phyloP scores from a whole-genome alignment of 2,888 invertebrate genomes.

The Rhopalosiphum nymphaeae region DNA sequence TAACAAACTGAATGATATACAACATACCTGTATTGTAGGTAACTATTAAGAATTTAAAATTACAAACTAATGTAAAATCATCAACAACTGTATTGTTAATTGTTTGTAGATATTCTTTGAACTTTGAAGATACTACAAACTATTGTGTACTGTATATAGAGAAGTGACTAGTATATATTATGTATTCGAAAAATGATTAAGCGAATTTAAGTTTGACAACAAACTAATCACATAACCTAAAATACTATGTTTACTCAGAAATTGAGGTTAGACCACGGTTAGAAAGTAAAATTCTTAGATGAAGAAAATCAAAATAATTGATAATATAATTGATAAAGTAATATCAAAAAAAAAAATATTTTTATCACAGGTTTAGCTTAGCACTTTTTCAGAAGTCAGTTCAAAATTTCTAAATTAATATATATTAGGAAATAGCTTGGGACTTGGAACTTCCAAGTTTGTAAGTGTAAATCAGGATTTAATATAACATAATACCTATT shows the following conservation, averaged over 20 bases:
- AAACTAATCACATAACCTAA: constrained; percentile 64
- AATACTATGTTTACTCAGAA: not conserved
- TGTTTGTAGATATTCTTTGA: too few species aligned
- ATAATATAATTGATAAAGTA: constrained; percentile 4
- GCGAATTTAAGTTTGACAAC: constrained; percentile 64
- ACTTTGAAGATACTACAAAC: not conserved
- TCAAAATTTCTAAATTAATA: not conserved
- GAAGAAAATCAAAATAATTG: not conserved
- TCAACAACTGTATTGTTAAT: not conserved
- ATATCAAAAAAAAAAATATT: constrained; percentile 10
- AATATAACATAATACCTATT: not conserved
- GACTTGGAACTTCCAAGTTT: not conserved
- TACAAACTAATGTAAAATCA: not conserved
- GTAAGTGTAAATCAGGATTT: not conserved
- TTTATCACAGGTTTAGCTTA: not conserved
- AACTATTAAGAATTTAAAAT: not conserved
- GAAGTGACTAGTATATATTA: not conserved
- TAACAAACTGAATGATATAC: not conserved
- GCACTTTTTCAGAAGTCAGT: not conserved
- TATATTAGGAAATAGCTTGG: not conserved
- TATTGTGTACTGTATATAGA: not conserved
- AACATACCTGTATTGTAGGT: not conserved
- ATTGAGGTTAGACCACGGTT: constrained; percentile 12
- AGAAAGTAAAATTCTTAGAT: not conserved
- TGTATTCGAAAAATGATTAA: constrained; percentile 59